Percentiles rank a stretch among this genome's conserved stretches.
phyloP scores from a whole-genome alignment of 2,888 invertebrate genomes.

The Parnassius smintheus region DNA sequence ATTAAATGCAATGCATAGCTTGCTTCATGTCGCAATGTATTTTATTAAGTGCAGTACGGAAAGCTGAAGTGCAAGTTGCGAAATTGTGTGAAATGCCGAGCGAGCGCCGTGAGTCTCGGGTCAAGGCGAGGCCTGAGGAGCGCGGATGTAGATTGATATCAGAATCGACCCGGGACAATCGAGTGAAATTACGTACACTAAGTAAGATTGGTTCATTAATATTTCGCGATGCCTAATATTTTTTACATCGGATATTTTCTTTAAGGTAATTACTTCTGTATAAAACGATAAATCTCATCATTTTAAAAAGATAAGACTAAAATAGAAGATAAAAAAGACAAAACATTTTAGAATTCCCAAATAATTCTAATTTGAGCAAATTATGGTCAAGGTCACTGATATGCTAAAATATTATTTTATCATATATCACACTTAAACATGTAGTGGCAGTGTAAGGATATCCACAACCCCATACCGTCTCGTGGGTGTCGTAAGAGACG shows the following conservation, averaged over 20 bases:
- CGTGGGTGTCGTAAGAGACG: too few relatives aligned
- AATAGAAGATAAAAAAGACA: too few relatives aligned
- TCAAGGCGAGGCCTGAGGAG: constrained; percentile 36
- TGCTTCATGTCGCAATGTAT: constrained; percentile 31
- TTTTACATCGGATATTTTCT: neutral
- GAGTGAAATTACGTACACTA: constrained; percentile 2
- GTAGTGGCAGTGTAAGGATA: too few relatives aligned
- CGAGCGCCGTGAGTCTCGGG: constrained; percentile 27
- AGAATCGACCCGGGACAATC: constrained; percentile 11
- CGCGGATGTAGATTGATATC: constrained; percentile 19
- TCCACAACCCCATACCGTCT: too few relatives aligned
- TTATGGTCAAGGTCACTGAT: too few relatives aligned
- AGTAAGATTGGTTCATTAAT: neutral
- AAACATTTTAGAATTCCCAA: too few relatives aligned
- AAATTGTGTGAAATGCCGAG: constrained; percentile 33
- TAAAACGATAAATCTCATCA: neutral
- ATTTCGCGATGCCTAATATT: neutral
- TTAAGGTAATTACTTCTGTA: too few relatives aligned
- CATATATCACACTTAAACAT: too few relatives aligned
- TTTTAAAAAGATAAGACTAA: neutral
- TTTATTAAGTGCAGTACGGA: constrained; percentile 34
- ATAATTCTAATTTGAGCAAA: too few relatives aligned
- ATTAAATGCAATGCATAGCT: constrained; percentile 25
- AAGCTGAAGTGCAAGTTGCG: constrained; percentile 35
- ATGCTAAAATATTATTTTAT: too few relatives aligned